These are phyloP conservation scores for Parapsyche elsis DNA, from an alignment of 1,140 invertebrate species.

Conservation along the genomic window DNA sequence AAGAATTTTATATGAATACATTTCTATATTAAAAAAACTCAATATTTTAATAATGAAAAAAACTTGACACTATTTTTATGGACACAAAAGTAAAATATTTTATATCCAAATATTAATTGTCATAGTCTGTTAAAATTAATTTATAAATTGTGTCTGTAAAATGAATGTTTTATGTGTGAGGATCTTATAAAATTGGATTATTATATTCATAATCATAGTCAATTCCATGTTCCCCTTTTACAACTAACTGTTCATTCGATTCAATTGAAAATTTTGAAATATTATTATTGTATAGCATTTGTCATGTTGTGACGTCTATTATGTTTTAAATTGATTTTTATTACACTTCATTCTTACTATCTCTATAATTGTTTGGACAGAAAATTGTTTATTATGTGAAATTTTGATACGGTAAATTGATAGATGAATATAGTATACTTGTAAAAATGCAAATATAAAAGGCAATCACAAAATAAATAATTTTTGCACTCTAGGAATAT, in stretches of 20 bases:
- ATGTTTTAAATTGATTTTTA: too few species aligned
- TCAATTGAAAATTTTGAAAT: neutral
- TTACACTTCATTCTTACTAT: neutral
- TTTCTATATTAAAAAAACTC: conserved; percentile 45
- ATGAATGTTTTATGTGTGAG: conserved; percentile 42
- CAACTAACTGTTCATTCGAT: conserved; percentile 30
- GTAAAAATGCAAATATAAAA: conserved; percentile 43
- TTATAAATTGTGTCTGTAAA: conserved; percentile 35
- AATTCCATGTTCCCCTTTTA: conserved; percentile 38
- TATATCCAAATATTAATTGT: conserved; percentile 43
- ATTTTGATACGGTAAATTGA: neutral
- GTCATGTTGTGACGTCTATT: neutral
- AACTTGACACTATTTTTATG: conserved; percentile 51
- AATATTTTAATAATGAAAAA: conserved; percentile 46
- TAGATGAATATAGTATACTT: conserved; percentile 11
- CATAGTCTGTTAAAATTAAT: conserved; percentile 28
- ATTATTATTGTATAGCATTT: neutral
- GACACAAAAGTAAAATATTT: conserved; percentile 40
- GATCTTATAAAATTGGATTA: conserved; percentile 38
- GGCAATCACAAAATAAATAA: conserved; percentile 49
- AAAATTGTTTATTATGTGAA: neutral
- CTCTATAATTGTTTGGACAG: neutral
- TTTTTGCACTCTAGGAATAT: conserved; percentile 52
- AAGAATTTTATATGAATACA: conserved; percentile 49
- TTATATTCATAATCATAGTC: conserved; percentile 43